These are phyloP conservation scores for Uromys caudimaculatus DNA, from an alignment of 2,797 vertebrate genomes.

Conservation along the genomic window DNA sequence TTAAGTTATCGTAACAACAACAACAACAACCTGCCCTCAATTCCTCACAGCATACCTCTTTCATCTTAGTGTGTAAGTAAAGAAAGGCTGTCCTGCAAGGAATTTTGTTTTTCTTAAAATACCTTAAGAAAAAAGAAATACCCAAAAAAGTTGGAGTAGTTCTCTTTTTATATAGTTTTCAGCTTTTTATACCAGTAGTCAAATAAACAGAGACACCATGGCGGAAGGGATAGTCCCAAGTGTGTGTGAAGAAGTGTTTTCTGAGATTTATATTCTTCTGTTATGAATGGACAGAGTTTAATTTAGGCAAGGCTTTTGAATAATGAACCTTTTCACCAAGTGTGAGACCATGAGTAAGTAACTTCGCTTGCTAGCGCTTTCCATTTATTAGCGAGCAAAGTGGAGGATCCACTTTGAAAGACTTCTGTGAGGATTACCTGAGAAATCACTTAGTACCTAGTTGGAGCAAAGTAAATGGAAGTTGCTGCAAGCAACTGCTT, in stretches of 20 bases:
- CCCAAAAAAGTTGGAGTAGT: not conserved
- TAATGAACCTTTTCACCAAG: not conserved
- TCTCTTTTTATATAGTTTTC: no score
- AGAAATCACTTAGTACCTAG: not conserved
- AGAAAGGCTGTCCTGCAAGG: not conserved
- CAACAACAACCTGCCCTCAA: constrained; percentile 12
- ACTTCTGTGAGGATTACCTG: not conserved
- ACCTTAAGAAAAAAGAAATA: not conserved
- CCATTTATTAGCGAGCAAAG: constrained; percentile 23
- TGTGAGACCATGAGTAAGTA: constrained; percentile 45
- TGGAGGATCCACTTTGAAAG: not conserved
- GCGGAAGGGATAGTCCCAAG: not conserved
- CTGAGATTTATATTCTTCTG: constrained; percentile 48
- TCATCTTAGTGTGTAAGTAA: constrained; percentile 30
- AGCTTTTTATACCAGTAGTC: constrained; percentile 16
- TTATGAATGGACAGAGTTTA: constrained; percentile 1
- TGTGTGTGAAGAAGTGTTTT: not conserved
- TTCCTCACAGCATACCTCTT: constrained; percentile 18
- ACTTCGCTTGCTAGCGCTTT: not conserved
- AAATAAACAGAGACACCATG: not conserved
- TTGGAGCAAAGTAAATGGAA: not conserved
- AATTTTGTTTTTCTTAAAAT: constrained; percentile 7
- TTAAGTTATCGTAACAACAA: constrained; percentile 21
- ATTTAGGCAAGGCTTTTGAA: constrained; percentile 37
- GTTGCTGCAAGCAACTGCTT: constrained; percentile 11